Base-by-base conservation (phyloP, 2,888 invertebrate genomes). In the Sceliomorpha sp. region DNA sequence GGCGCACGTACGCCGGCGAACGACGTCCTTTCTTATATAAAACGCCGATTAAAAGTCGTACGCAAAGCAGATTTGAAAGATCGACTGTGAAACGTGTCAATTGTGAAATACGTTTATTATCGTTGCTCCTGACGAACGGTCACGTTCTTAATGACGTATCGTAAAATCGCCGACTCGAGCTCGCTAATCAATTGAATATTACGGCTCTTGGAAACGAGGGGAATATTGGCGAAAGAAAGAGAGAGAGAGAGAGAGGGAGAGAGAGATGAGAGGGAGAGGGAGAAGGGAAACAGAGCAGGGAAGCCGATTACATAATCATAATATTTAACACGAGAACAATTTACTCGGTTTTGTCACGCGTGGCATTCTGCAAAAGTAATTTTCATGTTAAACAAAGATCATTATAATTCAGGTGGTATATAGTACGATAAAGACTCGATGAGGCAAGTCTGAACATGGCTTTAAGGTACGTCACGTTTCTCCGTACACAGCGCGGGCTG, bases 11-110 rank as follows among this genome's bases (percentile, higher is more conserved):
- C n/a, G 9, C 53, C 6, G 55, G 40, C 42, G 27, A 34, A 31
- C 44, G 42, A 56, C 56, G 50, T 56, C 44, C 50, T 15, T 48
- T 45, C 53, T 63, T 63, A 55, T 44, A 42, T 63, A 55, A 63
- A 63, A 48, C 48, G 8, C 27, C 27, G 12, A 26, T 48, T 48
- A 48, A 34, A 34, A 32, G 13, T 34, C 20, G 7, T 3, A 12
- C 15, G 45, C 10, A 20, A 32, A 32, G 32, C 29, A 14, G 17
- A 14, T 32, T 32, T 47, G 12, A 20, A 12, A 47, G 14, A 34
- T 47, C 29, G 47, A 32, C 32, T 32, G 15, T 47, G 32, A 47
- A 36, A 17, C n/a, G n/a, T 47, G 47, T 47, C 34, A 20, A 47
- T 47, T 29, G 47, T 29, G 17, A 47, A 32, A 9, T 32, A 47